A percentile compares a stretch with the other conserved stretches of the same genome.
Evolutionary conservation across 1,140 invertebrate species (phyloP).

Genomic region (Euura saliciscinereae): DNA sequence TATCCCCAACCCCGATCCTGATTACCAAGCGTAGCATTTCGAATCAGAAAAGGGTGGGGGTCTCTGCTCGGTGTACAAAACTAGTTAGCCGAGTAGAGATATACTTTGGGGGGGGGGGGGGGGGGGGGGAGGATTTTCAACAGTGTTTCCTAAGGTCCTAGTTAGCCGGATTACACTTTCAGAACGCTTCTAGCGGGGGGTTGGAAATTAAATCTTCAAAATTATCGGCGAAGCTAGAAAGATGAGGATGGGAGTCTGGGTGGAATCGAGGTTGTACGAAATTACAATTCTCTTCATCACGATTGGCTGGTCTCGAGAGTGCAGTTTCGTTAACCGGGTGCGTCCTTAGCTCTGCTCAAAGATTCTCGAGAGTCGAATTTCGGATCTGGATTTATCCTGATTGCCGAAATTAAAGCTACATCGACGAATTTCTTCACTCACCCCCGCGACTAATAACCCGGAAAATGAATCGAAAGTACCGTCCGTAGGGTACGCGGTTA

Average conservation of each 20-base stretch:
- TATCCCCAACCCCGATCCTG: slow-evolving; percentile 24
- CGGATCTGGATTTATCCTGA: background rate
- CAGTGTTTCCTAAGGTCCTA: background rate
- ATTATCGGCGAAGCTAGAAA: slow-evolving; percentile 32
- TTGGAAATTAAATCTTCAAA: slow-evolving; percentile 44
- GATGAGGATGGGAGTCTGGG: slow-evolving; percentile 20
- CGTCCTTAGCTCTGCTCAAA: background rate
- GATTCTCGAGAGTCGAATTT: background rate
- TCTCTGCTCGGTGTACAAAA: slow-evolving; percentile 28
- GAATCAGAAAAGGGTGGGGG: slow-evolving; percentile 23
- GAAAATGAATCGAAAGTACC: slow-evolving; percentile 13
- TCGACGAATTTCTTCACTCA: background rate
- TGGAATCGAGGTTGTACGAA: background rate
- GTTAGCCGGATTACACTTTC: slow-evolving; percentile 23
- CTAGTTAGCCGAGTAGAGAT: slow-evolving; percentile 51
- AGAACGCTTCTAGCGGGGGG: slow-evolving; percentile 15
- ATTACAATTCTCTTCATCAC: slow-evolving; percentile 1
- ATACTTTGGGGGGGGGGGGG: slow-evolving; percentile 12
- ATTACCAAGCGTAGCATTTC: slow-evolving; percentile 36
- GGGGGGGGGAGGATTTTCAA: slow-evolving; percentile 1
- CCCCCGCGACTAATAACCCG: background rate
- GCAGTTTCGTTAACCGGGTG: slow-evolving; percentile 1
- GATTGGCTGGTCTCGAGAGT: background rate
- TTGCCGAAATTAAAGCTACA: background rate
- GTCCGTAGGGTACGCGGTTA: background rate